phyloP scores from a whole-genome alignment of 1,140 invertebrate genomes.

The Drosophila pruinosa region DNA sequence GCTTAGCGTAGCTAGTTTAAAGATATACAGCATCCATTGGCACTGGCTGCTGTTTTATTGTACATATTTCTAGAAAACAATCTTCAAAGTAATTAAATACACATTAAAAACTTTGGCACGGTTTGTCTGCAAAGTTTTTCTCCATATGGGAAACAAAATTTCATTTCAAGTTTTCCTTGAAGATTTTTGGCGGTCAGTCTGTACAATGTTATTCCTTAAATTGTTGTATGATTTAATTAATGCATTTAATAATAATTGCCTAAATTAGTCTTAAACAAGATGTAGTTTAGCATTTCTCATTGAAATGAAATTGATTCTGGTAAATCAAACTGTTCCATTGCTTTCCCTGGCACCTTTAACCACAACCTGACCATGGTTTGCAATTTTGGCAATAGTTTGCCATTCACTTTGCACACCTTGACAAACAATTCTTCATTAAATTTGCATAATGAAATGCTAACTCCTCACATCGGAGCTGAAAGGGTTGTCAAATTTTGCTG shows the following conservation, averaged over 20 bases:
- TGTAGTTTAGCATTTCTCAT: too few relatives aligned
- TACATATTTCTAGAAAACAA: neutral
- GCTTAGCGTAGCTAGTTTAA: too few relatives aligned
- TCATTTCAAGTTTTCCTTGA: neutral
- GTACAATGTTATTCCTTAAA: neutral
- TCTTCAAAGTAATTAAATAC: neutral
- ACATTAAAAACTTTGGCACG: neutral
- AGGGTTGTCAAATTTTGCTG: conserved; percentile 5
- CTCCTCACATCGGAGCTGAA: neutral
- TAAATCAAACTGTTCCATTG: neutral
- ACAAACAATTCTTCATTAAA: conserved; percentile 44
- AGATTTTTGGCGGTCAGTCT: neutral
- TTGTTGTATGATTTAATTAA: too few relatives aligned
- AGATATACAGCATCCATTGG: too few relatives aligned
- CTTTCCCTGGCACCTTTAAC: neutral
- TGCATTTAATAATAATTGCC: too few relatives aligned
- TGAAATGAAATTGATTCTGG: neutral
- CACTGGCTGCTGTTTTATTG: too few relatives aligned
- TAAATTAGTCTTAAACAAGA: too few relatives aligned
- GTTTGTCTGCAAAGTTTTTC: neutral
- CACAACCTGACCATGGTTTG: neutral
- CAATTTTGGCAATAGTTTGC: neutral
- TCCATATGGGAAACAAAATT: neutral
- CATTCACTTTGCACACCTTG: conserved; percentile 11
- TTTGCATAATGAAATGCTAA: conserved; percentile 34